Evolutionary conservation across 1,140 invertebrate species (phyloP).

Genomic region (Agraylea sexmaculata): DNA sequence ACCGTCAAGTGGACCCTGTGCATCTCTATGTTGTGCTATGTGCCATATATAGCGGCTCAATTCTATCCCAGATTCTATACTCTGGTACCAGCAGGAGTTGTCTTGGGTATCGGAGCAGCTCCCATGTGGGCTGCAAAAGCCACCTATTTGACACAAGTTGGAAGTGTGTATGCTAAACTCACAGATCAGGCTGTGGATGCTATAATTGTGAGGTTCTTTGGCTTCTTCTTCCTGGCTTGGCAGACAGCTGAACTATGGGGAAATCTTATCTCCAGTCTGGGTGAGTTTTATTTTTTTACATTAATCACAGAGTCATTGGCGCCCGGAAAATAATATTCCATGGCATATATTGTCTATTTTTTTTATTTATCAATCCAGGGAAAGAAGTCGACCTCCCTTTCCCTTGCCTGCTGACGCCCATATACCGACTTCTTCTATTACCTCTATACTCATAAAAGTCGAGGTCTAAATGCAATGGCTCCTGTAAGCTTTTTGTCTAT

Average conservation of each 20-base stretch:
- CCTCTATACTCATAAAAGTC: no score
- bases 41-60: slow-evolving; percentile 86
- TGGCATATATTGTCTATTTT: no score
- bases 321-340: no score
- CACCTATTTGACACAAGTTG: slow-evolving; percentile 87
- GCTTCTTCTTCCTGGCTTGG: slow-evolving; percentile 96
- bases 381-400: no score
- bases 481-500: no score
- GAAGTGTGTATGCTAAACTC: slow-evolving; percentile 76
- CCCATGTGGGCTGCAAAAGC: slow-evolving; percentile 96
- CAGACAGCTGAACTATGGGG: slow-evolving; percentile 92
- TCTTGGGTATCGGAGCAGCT: slow-evolving; percentile 82
- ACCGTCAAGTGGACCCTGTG: slow-evolving; percentile 94
- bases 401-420: no score
- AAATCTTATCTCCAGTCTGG: slow-evolving; percentile 89
- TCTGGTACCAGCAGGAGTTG: slow-evolving; percentile 80
- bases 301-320: no score
- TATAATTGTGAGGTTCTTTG: slow-evolving; percentile 91
- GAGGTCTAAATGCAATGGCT: no score
- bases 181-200: slow-evolving; percentile 78
- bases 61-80: slow-evolving; percentile 84
- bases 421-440: no score
- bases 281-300: no score
- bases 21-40: slow-evolving; percentile 82
- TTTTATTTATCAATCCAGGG: no score